Conservation (phyloP, 1,140 invertebrate species). For the Epicauta chinensis region DNA sequence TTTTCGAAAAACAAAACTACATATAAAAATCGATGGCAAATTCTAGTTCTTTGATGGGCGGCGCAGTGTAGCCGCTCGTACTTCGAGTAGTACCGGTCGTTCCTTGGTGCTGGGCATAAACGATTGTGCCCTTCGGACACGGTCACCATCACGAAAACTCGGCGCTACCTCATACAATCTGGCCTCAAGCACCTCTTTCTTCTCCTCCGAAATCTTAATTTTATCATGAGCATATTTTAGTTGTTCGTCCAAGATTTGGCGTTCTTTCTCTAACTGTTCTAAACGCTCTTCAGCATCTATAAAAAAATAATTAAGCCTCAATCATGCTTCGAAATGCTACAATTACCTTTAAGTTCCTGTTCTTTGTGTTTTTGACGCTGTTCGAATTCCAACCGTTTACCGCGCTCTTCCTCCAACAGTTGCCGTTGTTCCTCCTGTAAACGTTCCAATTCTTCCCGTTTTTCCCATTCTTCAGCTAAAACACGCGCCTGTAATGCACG, state of each 20-base stretch:
- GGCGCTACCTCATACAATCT: constrained; percentile 47
- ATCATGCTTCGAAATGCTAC: background rate
- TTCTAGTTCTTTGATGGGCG: constrained; percentile 8
- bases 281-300: constrained; percentile 60
- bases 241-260: constrained; percentile 58
- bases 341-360: constrained; percentile 54
- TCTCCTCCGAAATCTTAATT: constrained; percentile 58
- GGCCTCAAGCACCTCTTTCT: constrained; percentile 58
- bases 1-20: no score
- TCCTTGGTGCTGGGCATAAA: constrained; percentile 54
- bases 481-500: constrained; percentile 65
- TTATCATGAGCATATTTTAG: constrained; percentile 59
- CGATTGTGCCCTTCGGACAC: constrained; percentile 51
- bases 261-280: constrained; percentile 60
- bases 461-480: constrained; percentile 76
- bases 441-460: constrained; percentile 68
- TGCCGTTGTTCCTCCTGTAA: constrained; percentile 67
- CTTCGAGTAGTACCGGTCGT: constrained; percentile 37
- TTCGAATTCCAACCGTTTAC: constrained; percentile 69
- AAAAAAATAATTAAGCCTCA: constrained; percentile 19
- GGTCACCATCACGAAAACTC: constrained; percentile 37
- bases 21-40: background rate
- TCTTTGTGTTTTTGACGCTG: constrained; percentile 64
- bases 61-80: constrained; percentile 33
- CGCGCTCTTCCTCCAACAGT: constrained; percentile 64